Conservation (phyloP, 2,888 invertebrate species). For the Synergus laeviventris region DNA sequence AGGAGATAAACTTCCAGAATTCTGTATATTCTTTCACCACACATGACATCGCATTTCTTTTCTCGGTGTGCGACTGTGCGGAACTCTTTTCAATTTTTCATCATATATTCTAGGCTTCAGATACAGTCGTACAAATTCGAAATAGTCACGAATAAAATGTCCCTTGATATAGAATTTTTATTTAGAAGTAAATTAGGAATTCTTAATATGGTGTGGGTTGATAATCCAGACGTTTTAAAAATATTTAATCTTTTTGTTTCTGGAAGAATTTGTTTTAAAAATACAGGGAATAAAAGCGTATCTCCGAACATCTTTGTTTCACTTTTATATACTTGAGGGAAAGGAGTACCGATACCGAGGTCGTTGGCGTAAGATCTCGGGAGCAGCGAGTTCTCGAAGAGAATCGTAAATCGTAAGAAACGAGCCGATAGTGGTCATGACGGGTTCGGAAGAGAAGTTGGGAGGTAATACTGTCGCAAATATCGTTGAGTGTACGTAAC, state of each 20-base stretch:
- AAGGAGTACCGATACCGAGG: conserved; percentile 40
- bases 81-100: background rate
- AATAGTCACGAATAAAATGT: background rate
- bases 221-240: no score
- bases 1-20: conserved; percentile 62
- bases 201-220: background rate
- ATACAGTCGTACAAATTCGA: background rate
- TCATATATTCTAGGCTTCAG: background rate
- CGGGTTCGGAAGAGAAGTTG: conserved; percentile 26
- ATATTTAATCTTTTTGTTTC: no score
- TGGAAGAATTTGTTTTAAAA: no score
- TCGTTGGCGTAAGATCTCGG: conserved; percentile 32
- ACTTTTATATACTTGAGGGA: conserved; percentile 18
- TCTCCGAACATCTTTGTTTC: conserved; percentile 40
- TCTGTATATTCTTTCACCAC: conserved; percentile 25
- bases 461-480: conserved; percentile 29
- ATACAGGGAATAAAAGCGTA: background rate
- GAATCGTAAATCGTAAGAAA: conserved; percentile 37
- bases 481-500: conserved; percentile 22
- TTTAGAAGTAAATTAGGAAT: background rate
- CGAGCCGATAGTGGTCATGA: conserved; percentile 39
- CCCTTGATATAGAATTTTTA: no score
- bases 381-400: conserved; percentile 22
- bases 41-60: background rate
- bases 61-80: background rate